phyloP scores from a whole-genome alignment of 2,113 vertebrate genomes.

The Peromyscus maniculatus region DNA sequence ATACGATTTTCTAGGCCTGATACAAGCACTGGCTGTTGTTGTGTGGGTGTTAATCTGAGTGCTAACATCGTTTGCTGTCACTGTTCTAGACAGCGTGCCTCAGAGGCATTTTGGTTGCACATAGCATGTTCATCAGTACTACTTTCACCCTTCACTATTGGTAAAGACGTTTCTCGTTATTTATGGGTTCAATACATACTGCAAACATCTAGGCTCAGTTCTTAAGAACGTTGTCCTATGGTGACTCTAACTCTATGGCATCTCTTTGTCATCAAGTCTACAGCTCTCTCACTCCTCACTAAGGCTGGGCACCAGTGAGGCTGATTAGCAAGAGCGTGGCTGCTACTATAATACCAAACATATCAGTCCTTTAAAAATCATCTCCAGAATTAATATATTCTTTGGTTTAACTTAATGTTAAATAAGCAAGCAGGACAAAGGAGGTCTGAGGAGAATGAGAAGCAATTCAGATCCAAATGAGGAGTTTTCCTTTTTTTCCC shows the following conservation, averaged over 20 bases:
- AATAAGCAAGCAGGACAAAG: conserved; percentile 69
- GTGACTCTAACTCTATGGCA: conserved; percentile 50
- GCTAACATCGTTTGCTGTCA: background rate
- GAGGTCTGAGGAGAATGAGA: background rate
- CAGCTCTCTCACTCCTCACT: conserved; percentile 57
- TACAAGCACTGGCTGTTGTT: background rate
- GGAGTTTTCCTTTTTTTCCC: background rate
- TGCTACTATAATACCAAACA: background rate
- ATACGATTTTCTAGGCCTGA: background rate
- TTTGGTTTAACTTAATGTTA: conserved; percentile 85
- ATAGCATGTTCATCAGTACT: conserved; percentile 79
- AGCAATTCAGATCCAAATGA: conserved; percentile 62
- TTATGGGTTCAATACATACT: conserved; percentile 54
- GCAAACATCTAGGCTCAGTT: conserved; percentile 80
- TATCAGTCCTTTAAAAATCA: background rate
- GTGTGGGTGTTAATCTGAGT: background rate
- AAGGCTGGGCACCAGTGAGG: conserved; percentile 52
- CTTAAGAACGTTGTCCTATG: conserved; percentile 84
- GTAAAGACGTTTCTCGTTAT: conserved; percentile 15
- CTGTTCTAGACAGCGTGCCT: background rate
- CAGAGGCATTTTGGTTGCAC: conserved; percentile 68
- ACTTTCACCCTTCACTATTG: conserved; percentile 63
- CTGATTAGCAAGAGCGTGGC: background rate
- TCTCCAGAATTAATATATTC: conserved; percentile 76
- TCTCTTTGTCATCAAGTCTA: conserved; percentile 62